These are phyloP conservation scores for Theodoxus fluviatilis DNA, from an alignment of 2,888 invertebrate species.

Conservation along the genomic window DNA sequence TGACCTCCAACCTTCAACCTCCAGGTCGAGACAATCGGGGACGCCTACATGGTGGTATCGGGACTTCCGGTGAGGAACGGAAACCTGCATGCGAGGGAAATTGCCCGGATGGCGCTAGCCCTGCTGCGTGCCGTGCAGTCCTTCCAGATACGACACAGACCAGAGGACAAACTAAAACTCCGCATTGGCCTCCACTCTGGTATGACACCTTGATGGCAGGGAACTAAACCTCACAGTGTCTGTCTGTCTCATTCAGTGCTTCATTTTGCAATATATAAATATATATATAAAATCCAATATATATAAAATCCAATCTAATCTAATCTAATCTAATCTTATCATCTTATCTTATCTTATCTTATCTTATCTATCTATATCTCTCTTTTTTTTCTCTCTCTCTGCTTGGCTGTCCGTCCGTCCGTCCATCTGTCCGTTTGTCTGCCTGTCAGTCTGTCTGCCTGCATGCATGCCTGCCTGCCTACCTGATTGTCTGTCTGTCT, in stretches of 20 bases:
- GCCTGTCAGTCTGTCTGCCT: too few species aligned
- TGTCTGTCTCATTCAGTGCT: neutral
- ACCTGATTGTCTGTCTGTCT: neutral
- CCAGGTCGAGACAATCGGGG: conserved; percentile 36
- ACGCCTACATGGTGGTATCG: conserved; percentile 36
- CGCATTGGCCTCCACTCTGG: conserved; percentile 91
- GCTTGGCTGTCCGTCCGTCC: too few species aligned
- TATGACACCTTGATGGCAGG: conserved; percentile 29
- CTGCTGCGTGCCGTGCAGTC: conserved; percentile 83
- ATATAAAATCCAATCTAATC: too few species aligned
- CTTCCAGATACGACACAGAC: conserved; percentile 90
- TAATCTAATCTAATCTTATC: too few species aligned
- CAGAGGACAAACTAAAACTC: conserved; percentile 85
- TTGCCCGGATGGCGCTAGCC: conserved; percentile 88
- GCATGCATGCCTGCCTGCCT: neutral
- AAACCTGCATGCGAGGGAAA: conserved; percentile 87
- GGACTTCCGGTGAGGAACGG: conserved; percentile 92
- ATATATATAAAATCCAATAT: too few species aligned
- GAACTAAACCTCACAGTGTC: neutral
- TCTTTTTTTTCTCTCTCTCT: too few species aligned
- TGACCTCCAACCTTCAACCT: too few species aligned
- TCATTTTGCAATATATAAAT: conserved; percentile 8
- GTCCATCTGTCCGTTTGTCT: too few species aligned
- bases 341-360: too few species aligned
- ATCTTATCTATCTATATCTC: too few species aligned